Evolutionary conservation across 2,888 invertebrate genomes (phyloP), one percentile per base, ranked within the genome.

Genomic region (Dicyrtomina minuta): DNA sequence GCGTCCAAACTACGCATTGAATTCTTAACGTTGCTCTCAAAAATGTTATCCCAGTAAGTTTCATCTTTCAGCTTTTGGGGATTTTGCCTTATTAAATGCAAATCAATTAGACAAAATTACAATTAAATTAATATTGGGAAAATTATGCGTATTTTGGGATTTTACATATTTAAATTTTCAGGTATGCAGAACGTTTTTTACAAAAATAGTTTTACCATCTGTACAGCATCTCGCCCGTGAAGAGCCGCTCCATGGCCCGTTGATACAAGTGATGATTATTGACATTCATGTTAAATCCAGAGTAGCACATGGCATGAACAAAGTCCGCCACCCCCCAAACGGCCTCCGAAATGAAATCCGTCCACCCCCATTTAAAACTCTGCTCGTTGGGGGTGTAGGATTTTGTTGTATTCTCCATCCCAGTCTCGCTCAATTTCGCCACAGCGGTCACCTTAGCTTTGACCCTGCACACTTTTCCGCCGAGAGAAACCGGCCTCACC

Each of bases 41-140:
- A 70, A n/a, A 74, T 61, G 53, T 74, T 66, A 49, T 74, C 73
- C 76, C 76, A 76, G 20, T 73, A 44, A n/a, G 65, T 60, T 2
- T 70, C 71, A 22, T 73, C 46, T n/a, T 56, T 43, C 2, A 75
- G 43, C 20, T 33, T 26, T 13, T 62, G 66, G 3, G 74, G 72
- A 17, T 62, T 43, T 20, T 43, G 59, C 71, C 72, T 72, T 26
- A 12, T 17, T 17, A 27, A 4, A 12, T 10, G 4, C 13, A 26
- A 55, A 24, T 55, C n/a, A n/a, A n/a, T n/a, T n/a, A n/a, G n/a
- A n/a, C n/a, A n/a, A n/a, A n/a, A n/a, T n/a, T n/a, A n/a, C n/a
- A n/a, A n/a, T n/a, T n/a, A n/a, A n/a, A n/a, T n/a, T n/a, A n/a
- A n/a, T n/a, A 43, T 43, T 13, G 43, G 10, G 10, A 43, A 13